Percentiles rank a stretch among this genome's conserved stretches.
Evolutionary conservation across 2,113 vertebrate genomes (phyloP).

Genomic region (Rafetus swinhoei): DNA sequence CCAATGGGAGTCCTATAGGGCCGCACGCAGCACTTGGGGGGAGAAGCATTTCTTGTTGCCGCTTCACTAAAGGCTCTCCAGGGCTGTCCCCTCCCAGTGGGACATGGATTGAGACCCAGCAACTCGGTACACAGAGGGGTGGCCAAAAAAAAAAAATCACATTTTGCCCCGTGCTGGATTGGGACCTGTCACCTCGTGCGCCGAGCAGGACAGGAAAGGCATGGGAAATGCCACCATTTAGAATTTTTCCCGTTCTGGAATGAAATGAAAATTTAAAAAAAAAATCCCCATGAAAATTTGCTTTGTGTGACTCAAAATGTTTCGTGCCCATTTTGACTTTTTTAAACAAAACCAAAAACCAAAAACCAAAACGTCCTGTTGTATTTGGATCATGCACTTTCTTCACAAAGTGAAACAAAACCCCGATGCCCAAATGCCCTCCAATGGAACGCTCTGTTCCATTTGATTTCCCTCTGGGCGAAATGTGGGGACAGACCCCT

Average conservation of each 20-base stretch:
- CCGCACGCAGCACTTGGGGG: too few species aligned
- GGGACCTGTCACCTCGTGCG: neutral
- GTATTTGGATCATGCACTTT: neutral
- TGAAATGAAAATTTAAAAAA: neutral
- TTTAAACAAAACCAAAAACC: neutral
- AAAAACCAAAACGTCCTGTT: too few species aligned
- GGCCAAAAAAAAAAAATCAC: neutral
- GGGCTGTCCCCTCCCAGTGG: neutral
- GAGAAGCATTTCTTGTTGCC: neutral
- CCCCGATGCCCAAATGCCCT: too few species aligned
- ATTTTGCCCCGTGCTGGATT: neutral
- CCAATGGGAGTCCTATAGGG: neutral
- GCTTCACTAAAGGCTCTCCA: neutral
- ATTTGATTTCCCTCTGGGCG: neutral
- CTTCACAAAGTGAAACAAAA: neutral
- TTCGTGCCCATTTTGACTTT: neutral
- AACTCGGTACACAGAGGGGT: neutral
- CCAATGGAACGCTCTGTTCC: neutral
- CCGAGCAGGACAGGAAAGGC: neutral
- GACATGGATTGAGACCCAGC: neutral
- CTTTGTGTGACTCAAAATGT: neutral
- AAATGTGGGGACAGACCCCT: neutral
- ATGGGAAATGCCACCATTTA: too few species aligned
- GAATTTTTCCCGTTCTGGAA: neutral
- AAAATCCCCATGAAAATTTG: neutral